phyloP scores from a whole-genome alignment of 1,140 invertebrate species.

The Vanessa tameamea region DNA sequence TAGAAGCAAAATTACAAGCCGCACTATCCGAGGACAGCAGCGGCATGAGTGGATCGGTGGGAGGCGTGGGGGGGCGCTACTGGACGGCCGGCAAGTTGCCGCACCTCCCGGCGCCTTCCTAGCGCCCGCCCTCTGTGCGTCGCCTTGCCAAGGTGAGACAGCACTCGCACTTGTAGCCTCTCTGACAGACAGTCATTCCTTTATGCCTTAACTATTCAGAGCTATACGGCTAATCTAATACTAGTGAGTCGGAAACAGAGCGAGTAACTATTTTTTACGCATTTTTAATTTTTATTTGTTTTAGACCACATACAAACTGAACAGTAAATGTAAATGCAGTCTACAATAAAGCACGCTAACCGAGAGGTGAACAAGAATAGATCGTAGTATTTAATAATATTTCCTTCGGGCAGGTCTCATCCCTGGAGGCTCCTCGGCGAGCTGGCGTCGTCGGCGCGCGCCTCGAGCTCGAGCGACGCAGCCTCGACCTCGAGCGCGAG shows the following conservation, averaged over 20 bases:
- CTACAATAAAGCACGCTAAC: too few relatives aligned
- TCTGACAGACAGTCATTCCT: neutral
- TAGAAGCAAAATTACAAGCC: constrained; percentile 79
- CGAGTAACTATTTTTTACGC: too few relatives aligned
- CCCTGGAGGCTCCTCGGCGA: constrained; percentile 68
- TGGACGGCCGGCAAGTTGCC: constrained; percentile 67
- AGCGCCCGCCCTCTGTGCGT: constrained; percentile 70
- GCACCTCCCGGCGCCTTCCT: constrained; percentile 73
- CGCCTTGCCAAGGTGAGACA: constrained; percentile 69
- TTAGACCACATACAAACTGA: too few relatives aligned
- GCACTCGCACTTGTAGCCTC: too few relatives aligned
- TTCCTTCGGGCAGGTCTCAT: constrained; percentile 57
- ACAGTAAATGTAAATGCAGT: too few relatives aligned
- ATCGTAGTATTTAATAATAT: too few relatives aligned
- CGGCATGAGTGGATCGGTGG: constrained; percentile 38
- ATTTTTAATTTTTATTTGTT: too few relatives aligned
- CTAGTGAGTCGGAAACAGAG: too few relatives aligned
- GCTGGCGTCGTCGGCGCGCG: constrained; percentile 55
- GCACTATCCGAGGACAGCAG: constrained; percentile 72
- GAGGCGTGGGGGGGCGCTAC: constrained; percentile 47
- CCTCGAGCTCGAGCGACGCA: constrained; percentile 69
- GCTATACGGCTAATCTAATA: too few relatives aligned
- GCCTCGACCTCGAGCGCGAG: constrained; percentile 73
- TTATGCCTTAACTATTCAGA: too few relatives aligned
- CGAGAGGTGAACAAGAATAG: too few relatives aligned